A percentile compares a stretch with the other conserved stretches of the same genome.
These are phyloP conservation scores for Notodonta dromedarius DNA, from an alignment of 2,888 invertebrate species.

Conservation along the genomic window DNA sequence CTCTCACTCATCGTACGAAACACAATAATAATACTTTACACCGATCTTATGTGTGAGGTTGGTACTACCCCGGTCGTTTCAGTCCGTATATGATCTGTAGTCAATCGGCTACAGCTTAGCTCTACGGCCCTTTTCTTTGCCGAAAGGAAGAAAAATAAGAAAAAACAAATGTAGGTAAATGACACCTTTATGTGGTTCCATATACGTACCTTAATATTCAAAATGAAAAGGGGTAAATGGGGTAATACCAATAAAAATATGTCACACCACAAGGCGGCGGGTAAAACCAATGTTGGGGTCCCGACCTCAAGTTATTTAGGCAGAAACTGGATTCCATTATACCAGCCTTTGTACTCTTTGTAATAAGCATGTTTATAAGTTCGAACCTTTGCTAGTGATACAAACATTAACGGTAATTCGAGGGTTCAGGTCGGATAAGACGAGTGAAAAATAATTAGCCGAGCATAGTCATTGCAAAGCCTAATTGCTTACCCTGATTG, in stretches of 20 bases:
- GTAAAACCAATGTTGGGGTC: conserved; percentile 25
- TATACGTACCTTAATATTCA: conserved; percentile 14
- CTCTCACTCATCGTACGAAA: no score
- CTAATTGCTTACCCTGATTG: neutral
- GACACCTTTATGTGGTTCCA: conserved; percentile 20
- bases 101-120: no score
- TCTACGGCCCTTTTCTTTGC: no score
- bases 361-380: conserved; percentile 18
- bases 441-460: neutral
- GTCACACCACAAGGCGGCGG: conserved; percentile 19
- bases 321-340: conserved; percentile 22
- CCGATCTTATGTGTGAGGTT: no score
- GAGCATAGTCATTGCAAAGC: neutral
- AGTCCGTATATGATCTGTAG: no score
- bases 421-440: neutral
- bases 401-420: neutral
- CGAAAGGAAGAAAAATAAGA: neutral
- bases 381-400: conserved; percentile 15
- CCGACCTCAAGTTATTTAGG: conserved; percentile 31
- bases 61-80: no score
- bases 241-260: conserved; percentile 31
- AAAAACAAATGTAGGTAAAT: conserved; percentile 24
- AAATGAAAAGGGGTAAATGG: conserved; percentile 13
- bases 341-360: conserved; percentile 17
- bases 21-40: no score